These are phyloP conservation scores for Caracal caracal DNA, from an alignment of 2,113 vertebrate genomes.

Conservation along the genomic window DNA sequence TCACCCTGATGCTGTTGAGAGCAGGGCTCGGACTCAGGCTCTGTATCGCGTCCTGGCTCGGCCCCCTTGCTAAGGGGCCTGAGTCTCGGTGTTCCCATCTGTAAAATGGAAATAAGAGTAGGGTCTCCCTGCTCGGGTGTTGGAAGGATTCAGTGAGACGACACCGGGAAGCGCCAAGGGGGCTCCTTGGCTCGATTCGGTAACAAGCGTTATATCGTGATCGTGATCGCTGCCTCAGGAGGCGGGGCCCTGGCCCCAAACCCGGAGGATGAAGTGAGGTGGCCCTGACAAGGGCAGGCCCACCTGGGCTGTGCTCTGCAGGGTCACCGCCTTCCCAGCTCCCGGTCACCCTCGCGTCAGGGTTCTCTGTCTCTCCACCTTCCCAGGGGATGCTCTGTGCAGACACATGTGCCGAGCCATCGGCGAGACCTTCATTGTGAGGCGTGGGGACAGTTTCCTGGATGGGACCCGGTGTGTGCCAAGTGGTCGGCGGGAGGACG, in stretches of 20 bases:
- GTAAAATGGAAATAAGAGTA: not conserved
- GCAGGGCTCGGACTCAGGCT: not conserved
- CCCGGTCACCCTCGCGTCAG: not conserved
- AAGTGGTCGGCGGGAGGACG: conserved; percentile 36
- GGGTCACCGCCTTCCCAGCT: not conserved
- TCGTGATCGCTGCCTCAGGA: fast-evolving
- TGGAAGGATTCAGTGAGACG: not conserved
- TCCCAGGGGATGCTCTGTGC: conserved; percentile 92
- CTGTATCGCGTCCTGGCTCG: fast-evolving
- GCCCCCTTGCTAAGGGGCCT: not conserved
- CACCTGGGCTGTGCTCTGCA: not conserved
- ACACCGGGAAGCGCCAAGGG: fast-evolving
- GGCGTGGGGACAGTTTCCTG: conserved; percentile 90
- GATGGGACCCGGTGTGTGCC: conserved; percentile 95
- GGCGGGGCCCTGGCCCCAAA: fast-evolving
- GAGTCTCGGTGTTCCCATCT: not conserved
- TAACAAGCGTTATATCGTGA: fast-evolving
- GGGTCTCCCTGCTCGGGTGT: fast-evolving
- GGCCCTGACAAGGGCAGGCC: fast-evolving
- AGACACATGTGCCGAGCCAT: conserved; percentile 91
- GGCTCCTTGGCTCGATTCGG: not conserved
- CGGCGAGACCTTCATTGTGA: conserved; percentile 91
- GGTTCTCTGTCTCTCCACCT: not conserved
- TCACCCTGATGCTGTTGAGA: fast-evolving
- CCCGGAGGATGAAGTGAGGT: fast-evolving